Evolutionary conservation across 2,113 vertebrate genomes (phyloP), one percentile per base, ranked within the genome.

Genomic region (Caloenas nicobarica): DNA sequence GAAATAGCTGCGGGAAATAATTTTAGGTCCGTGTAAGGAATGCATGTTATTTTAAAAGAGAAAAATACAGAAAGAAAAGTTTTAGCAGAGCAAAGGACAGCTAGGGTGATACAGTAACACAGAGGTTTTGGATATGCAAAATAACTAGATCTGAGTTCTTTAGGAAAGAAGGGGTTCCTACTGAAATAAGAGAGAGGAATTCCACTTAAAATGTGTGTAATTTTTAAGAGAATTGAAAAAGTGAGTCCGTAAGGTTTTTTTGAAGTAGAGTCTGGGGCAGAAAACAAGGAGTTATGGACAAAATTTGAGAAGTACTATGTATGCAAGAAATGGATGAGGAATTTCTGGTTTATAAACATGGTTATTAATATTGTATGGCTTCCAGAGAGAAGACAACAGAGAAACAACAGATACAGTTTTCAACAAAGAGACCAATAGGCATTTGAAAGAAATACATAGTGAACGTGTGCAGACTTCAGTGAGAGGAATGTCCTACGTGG

Each of bases 1-100:
- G 92, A 58, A 91, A 94, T 95, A 82, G 73, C 88, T 94, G 82
- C 16, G 25, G 95, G 69, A 94, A 95, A 84, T 93, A 86, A 96
- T 91, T 82, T 61, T 93, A 79, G 46, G 56, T 58, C 70, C 69
- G 10, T 58, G 26, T 78, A 92, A 88, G 70, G 84, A 93, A 83
- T 86, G 80, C 16, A 8, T 84, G 48, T 88, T 96, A 85, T 83
- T 96, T 93, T 83, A 88, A 74, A 93, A 84, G 84, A 81, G 92
- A 83, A 97, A 78, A 98, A 88, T 95, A 79, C 24, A 6, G 14
- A 76, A 72, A 82, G 79, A 64, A 76, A 80, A 89, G 54, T 78
- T 95, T 64, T 7, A 89, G 38, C n/a, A 85, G 51, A 85, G 54
- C 54, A 86, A 89, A 88, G 46, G 54, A 73, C 31, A 70, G 18